These are phyloP conservation scores for Galerucella nymphaeae DNA, from an alignment of 2,888 invertebrate species.

Conservation along the genomic window DNA sequence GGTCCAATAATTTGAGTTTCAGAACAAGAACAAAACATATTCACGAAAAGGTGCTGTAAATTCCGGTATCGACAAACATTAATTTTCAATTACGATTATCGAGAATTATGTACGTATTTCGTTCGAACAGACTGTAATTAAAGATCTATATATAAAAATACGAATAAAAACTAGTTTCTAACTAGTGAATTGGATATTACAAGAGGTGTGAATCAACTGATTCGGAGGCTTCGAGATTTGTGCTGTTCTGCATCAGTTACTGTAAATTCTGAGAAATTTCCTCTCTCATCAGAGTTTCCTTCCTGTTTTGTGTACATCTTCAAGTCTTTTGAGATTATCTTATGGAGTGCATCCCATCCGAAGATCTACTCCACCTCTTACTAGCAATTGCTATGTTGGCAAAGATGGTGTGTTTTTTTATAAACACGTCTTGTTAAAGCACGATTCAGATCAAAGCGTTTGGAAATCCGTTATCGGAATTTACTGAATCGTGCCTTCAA, in stretches of 20 bases:
- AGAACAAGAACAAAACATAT: slow-evolving; percentile 22
- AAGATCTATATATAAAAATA: background rate
- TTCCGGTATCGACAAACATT: slow-evolving; percentile 7
- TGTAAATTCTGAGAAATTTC: no score
- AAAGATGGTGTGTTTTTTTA: background rate
- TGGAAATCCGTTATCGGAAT: background rate
- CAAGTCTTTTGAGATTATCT: no score
- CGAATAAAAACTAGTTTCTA: background rate
- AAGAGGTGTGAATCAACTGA: no score
- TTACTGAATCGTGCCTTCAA: background rate
- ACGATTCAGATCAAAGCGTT: background rate
- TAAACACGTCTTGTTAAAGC: background rate
- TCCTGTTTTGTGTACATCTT: no score
- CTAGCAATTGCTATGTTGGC: background rate
- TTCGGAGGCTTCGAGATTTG: no score
- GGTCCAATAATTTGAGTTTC: slow-evolving; percentile 26
- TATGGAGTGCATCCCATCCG: no score
- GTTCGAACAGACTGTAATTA: background rate
- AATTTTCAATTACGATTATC: slow-evolving; percentile 8
- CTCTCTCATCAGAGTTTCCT: no score
- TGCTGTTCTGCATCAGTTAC: no score
- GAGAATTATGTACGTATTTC: background rate
- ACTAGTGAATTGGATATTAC: no score
- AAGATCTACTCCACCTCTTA: no score
- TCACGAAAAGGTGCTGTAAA: slow-evolving; percentile 18